Percentiles rank a stretch among this genome's conserved stretches.
Evolutionary conservation across 2,888 invertebrate species (phyloP).

Genomic region (Spodoptera picta): DNA sequence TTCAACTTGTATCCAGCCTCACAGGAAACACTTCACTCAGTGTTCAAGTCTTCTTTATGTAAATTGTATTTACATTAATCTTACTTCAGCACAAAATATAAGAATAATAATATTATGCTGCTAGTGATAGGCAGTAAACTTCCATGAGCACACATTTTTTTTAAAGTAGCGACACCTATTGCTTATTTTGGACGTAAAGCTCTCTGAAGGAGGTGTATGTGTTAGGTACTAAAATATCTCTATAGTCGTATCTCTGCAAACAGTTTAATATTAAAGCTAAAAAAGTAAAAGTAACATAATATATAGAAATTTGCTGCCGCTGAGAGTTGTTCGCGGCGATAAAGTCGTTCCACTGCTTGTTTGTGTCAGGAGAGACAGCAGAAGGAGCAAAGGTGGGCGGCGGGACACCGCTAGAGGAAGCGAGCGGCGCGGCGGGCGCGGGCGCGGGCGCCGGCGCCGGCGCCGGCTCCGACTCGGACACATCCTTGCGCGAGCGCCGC

Average conservation of each 20-base stretch:
- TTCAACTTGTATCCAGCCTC: too few species aligned
- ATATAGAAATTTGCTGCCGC: conserved; percentile 54
- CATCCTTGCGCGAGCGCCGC: conserved; percentile 67
- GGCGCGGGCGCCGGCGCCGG: conserved; percentile 11
- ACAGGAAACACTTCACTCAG: too few species aligned
- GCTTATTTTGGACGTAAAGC: too few species aligned
- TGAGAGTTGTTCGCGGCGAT: conserved; percentile 60
- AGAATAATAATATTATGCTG: too few species aligned
- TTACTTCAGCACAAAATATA: too few species aligned
- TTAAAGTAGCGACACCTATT: too few species aligned
- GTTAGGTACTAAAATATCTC: conserved; percentile 42
- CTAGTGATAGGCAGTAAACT: too few species aligned
- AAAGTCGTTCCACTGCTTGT: conserved; percentile 73
- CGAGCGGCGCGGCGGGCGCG: background rate
- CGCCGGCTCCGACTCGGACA: conserved; percentile 17
- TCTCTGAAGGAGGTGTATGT: too few species aligned
- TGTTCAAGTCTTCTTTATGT: too few species aligned
- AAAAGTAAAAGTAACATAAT: conserved; percentile 61
- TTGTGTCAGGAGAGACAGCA: conserved; percentile 61
- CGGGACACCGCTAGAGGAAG: conserved; percentile 2
- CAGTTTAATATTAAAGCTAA: conserved; percentile 68
- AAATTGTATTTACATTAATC: too few species aligned
- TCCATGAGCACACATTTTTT: too few species aligned
- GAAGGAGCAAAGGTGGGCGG: conserved; percentile 61
- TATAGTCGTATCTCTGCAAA: conserved; percentile 52